phyloP scores from a whole-genome alignment of 2,797 vertebrate genomes.

The Anabacerthia variegaticeps region DNA sequence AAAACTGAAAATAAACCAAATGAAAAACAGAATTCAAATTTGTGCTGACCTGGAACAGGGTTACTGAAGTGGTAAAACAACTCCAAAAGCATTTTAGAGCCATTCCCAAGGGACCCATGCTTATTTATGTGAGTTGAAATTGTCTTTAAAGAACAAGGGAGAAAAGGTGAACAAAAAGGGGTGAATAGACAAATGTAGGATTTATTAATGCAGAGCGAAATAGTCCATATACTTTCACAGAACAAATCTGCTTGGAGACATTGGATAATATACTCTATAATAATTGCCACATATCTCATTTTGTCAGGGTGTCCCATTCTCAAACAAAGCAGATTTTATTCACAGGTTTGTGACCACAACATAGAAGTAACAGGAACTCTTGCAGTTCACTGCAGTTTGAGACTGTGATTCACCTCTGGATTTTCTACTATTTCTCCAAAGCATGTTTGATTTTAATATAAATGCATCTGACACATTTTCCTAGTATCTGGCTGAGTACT shows the following conservation, averaged over 20 bases:
- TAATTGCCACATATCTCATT: not conserved
- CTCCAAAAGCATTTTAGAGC: not conserved
- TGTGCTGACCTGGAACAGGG: not conserved
- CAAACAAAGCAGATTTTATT: not conserved
- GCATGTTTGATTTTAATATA: not conserved
- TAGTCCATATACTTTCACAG: not conserved
- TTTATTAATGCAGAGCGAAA: not conserved
- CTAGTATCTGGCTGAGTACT: not conserved
- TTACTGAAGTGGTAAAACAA: not conserved
- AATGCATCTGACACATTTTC: not conserved
- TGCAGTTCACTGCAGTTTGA: not conserved
- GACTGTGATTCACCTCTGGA: not conserved
- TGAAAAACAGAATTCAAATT: not conserved
- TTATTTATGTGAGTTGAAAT: not conserved
- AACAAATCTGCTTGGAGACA: not conserved
- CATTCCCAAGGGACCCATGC: not conserved
- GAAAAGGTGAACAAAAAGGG: not conserved
- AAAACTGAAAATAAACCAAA: not conserved
- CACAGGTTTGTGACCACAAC: not conserved
- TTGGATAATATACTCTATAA: not conserved
- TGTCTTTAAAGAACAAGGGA: not conserved
- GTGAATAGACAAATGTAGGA: not conserved
- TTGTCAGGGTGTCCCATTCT: not conserved
- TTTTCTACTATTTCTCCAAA: not conserved
- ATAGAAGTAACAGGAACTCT: not conserved